phyloP scores from a whole-genome alignment of 2,888 invertebrate genomes.

The Clistopyga incitator region DNA sequence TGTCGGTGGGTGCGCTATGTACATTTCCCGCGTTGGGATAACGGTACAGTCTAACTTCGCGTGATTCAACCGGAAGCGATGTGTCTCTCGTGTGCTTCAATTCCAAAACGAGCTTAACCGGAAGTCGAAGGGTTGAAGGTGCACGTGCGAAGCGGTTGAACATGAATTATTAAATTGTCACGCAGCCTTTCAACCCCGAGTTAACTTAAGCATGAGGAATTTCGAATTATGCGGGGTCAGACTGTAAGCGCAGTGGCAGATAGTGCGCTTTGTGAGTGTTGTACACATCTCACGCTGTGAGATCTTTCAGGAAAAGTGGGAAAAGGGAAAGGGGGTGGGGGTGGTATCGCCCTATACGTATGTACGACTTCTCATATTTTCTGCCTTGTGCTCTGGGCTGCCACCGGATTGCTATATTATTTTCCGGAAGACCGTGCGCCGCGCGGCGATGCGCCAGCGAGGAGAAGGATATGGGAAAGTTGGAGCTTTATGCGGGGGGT shows the following conservation, averaged over 20 bases:
- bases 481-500: constrained; percentile 50
- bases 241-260: not conserved
- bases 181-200: not conserved
- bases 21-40: not conserved
- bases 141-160: no score
- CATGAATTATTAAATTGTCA: not conserved
- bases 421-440: constrained; percentile 57
- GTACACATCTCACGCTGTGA: constrained; percentile 26
- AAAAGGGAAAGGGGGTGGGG: no score
- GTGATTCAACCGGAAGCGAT: not conserved
- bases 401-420: constrained; percentile 69
- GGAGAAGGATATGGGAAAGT: constrained; percentile 59
- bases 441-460: not conserved
- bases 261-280: not conserved
- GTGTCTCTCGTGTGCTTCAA: not conserved
- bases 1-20: not conserved
- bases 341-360: constrained; percentile 5
- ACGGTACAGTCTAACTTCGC: not conserved
- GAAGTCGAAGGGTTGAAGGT: not conserved
- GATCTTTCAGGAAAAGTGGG: constrained; percentile 11
- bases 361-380: constrained; percentile 59
- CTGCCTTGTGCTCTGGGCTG: constrained; percentile 48
- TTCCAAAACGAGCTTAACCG: not conserved
- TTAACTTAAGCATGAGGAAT: not conserved
- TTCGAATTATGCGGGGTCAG: not conserved